phyloP scores from a whole-genome alignment of 2,113 vertebrate species.

The Mesocricetus auratus region DNA sequence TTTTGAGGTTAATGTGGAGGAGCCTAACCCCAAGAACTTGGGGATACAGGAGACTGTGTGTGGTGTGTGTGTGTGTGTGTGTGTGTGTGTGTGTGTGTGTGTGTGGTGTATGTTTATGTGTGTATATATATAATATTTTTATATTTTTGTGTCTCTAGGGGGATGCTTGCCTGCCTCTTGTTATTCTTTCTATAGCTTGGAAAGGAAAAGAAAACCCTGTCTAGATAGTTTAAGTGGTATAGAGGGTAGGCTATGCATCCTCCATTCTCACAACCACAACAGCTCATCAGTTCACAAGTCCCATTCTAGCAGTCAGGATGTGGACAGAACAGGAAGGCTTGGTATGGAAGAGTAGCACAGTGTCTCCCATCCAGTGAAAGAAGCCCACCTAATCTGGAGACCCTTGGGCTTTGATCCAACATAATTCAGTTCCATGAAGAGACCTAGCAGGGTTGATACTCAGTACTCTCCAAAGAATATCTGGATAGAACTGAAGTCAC shows the following conservation, averaged over 20 bases:
- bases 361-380: background rate
- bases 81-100: no score
- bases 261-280: background rate
- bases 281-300: background rate
- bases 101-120: no score
- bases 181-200: background rate
- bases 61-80: rapidly evolving
- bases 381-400: background rate
- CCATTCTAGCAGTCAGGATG: background rate
- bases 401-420: background rate
- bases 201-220: background rate
- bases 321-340: background rate
- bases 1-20: background rate
- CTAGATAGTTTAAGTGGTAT: background rate
- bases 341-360: background rate
- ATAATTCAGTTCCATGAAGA: background rate
- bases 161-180: rapidly evolving
- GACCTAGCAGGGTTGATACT: background rate
- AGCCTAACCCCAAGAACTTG: background rate
- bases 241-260: background rate
- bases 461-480: background rate
- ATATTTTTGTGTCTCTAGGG: background rate
- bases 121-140: no score
- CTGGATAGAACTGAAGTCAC: background rate
- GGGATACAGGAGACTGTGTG: background rate